A percentile compares a stretch with the other conserved stretches of the same genome.
These are phyloP conservation scores for Bos taurus DNA, from an alignment of 2,113 vertebrate species.

Conservation along the genomic window ARS-UCD2.0 NC_037332.1:117020001-117020500, in stretches of 20 bases:
- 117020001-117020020: background rate
- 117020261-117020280: background rate
- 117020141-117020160: background rate
- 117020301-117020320: background rate
- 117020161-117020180: background rate
- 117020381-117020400: background rate
- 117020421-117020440: background rate
- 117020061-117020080: background rate
- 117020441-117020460: background rate
- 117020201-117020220: background rate
- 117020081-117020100: background rate
- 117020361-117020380: background rate
- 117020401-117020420: fast-evolving
- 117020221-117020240: background rate
- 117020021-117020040: background rate
- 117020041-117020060: background rate
- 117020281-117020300: fast-evolving
- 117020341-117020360: background rate
- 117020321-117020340: background rate
- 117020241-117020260: background rate
- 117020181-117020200: background rate
- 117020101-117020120: background rate
- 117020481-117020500: background rate
- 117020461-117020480: background rate
- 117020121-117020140: background rate